Base-by-base conservation (phyloP, 2,797 vertebrate genomes). In the Etheostoma nigrum region DNA sequence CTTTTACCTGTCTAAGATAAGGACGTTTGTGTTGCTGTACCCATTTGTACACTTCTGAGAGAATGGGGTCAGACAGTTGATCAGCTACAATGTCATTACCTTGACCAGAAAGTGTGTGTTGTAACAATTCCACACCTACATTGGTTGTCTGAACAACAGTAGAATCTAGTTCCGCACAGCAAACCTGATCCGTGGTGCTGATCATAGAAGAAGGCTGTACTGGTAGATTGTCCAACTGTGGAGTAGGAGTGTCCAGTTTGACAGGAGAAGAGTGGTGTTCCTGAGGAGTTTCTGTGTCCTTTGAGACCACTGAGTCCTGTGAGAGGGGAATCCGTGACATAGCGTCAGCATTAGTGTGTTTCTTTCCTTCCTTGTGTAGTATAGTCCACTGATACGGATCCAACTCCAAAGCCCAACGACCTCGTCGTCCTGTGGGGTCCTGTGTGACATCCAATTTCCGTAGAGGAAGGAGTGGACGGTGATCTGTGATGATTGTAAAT, bases 401-500 rank as follows among this genome's bases (percentile, higher is more conserved):
- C n/a, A 73, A 25, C 60, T 64, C 25, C 25, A 67, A 44, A 27
- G 47, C 72, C 72, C 63, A 67, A 33, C 2, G 18, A 60, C 47
- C 47, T 16, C 14, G 7, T 5, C 13, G 13, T 44, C 55, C 51
- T n/a, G 62, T 74, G 9, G 51, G 67, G 44, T 81, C 61, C 8
- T 75, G 53, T 2, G 67, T 72, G 55, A 84, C 54, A 14, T 82
- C 72, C 27, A 63, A n/a, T 62, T 79, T 77, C 1, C 27, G 4
- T 27, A 69, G 16, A 40, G 53, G 60, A 9, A 78, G 58, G 2
- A 81, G 48, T n/a, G 67, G 76, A 5, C 40, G 30, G 16, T 74
- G 76, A 33, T 76, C 72, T 53, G 54, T 85, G 12, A 85, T 66
- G 42, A 85, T 67, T n/a, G 47, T 65, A 7, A 79, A 78, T 33